Evolutionary conservation across 2,113 vertebrate species (phyloP), one percentile per base, ranked within the genome.

Genomic region (Sylvietta virens): DNA sequence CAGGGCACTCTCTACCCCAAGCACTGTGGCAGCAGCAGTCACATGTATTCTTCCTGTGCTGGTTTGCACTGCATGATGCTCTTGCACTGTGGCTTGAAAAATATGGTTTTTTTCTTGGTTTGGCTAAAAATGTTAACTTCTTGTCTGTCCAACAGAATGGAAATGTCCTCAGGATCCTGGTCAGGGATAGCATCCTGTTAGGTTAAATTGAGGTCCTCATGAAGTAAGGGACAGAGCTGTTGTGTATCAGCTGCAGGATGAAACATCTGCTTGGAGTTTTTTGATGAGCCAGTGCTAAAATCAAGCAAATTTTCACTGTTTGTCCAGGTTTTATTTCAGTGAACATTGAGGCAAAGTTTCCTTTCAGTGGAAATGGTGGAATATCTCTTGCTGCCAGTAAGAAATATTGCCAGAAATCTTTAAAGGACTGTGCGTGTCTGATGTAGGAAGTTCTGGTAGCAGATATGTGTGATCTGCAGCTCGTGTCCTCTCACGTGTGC

Each of bases 261-360:
- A 35, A 79, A 44, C 6, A 1, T 47, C 13, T 45, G 4, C 24
- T 35, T 48, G 30, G 9, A 44, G 16, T 9, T 86, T 61, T 79
- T 72, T 6, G 10, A 13, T 58, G 42, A 87, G 6, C 31, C 11
- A 8, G 27, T n/a, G 8, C 24, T 48, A 12, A 80, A 86, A n/a
- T 1, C 24, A 23, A 53, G 60, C 10, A 37, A 33, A 8, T 12
- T 45, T 48, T 23, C 0, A 3, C 67, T 0, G 0, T 47, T 73
- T 58, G 30, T 26, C 47, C 42, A 42, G 67, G 15, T 65, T 84
- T 89, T 71, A 19, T 51, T 78, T 71, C 19, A 7, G 21, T 15
- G 35, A 50, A 20, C 2, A 1, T 5, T 11, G 50, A 13, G 40
- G 45, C 15, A 5, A 23, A 1, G 0, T 45, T 87, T 78, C 24